Evolutionary conservation across 2,888 invertebrate species (phyloP).

Genomic region (Acanthosepion pharaonis): DNA sequence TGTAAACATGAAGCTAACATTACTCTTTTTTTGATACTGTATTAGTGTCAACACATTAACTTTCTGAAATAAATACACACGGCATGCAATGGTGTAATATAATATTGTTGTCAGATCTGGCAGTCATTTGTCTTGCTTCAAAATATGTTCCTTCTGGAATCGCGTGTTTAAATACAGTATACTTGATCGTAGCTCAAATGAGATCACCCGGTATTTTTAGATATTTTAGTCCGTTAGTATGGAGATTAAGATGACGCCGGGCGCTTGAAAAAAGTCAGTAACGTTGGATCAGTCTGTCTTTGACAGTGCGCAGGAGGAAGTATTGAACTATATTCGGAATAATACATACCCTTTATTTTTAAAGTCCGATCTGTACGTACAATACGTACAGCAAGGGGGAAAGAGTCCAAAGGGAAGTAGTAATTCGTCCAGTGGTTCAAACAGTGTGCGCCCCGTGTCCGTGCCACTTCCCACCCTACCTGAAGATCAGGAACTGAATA

Average conservation of each 20-base stretch:
- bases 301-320: constrained; percentile 87
- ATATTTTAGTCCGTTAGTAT: constrained; percentile 83
- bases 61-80: too few relatives aligned
- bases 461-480: constrained; percentile 83
- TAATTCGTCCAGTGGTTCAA: constrained; percentile 68
- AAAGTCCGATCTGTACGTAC: constrained; percentile 91
- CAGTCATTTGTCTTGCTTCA: too few relatives aligned
- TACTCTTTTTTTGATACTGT: too few relatives aligned
- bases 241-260: constrained; percentile 81
- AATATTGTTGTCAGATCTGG: too few relatives aligned
- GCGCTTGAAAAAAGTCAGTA: constrained; percentile 59
- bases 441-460: constrained; percentile 68
- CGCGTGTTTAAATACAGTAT: too few relatives aligned
- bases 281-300: constrained; percentile 86
- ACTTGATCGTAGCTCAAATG: too few relatives aligned
- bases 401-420: constrained; percentile 71
- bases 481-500: constrained; percentile 85
- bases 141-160: too few relatives aligned
- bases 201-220: too few relatives aligned
- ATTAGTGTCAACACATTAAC: too few relatives aligned
- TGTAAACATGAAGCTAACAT: too few relatives aligned
- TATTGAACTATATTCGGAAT: constrained; percentile 87
- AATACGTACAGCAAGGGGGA: constrained; percentile 72
- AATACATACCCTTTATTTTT: constrained; percentile 94
- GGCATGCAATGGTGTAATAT: too few relatives aligned